Evolutionary conservation across 2,797 vertebrate genomes (phyloP), one percentile per base, ranked within the genome.

Genomic region (Sebastes taczanowskii): DNA sequence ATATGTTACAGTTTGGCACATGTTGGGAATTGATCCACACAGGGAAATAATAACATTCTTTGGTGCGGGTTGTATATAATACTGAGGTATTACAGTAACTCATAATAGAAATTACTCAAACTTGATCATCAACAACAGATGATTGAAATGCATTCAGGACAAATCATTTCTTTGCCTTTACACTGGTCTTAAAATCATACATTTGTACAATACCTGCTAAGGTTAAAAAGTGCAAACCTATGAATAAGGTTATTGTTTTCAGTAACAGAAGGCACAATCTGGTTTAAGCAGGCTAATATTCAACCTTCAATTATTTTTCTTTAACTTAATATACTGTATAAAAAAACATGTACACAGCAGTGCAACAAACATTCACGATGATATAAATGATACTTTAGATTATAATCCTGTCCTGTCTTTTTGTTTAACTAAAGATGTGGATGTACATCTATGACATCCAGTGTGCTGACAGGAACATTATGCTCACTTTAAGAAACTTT

Each of bases 61-160:
- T 91, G 89, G 86, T 85, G 65, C 6, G 1, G 2, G 11, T 71
- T 86, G 60, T 74, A n/a, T 71, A 78, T 29, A 81, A 85, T 76
- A 81, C 55, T 84, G 85, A 91, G 86, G 82, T 90, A 91, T 83
- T 83, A 68, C 63, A 82, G 72, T 59, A 78, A 78, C 27, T 42
- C 59, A 30, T 32, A 5, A 59, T 4, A 64, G 22, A 11, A 67
- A 71, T 66, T 29, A 53, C 74, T 80, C 2, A 55, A 14, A 71
- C 7, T 42, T 84, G 5, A 46, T 42, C 13, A 62, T 38, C 56
- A 65, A 55, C 34, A 69, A 58, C 11, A 78, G 7, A 65, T 76
- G 49, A 85, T 71, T 88, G 63, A 58, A 72, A 59, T 27, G 32
- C 34, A 77, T 71, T 81, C 18, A 80, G 16, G 18, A 27, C 49